Percentiles rank a stretch among this genome's conserved stretches.
Conservation (phyloP, 2,113 vertebrate genomes). For the Macquaria australasica region DNA sequence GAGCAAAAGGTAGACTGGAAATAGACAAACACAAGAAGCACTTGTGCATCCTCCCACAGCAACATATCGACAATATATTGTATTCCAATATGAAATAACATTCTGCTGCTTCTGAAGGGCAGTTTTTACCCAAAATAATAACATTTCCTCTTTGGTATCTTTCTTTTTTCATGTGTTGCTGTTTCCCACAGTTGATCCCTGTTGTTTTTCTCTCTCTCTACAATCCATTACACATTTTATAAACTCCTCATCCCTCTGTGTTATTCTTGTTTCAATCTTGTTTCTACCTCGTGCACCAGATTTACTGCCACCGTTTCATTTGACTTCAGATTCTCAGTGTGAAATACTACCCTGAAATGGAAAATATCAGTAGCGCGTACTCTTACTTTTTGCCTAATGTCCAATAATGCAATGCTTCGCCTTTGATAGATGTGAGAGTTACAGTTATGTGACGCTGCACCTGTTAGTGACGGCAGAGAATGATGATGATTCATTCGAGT, state of each 20-base stretch:
- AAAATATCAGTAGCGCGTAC: not conserved
- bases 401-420: not conserved
- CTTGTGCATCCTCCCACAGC: conserved; percentile 6
- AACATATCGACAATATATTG: conserved; percentile 24
- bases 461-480: not conserved
- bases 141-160: not conserved
- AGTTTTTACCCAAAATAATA: conserved; percentile 25
- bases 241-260: not conserved
- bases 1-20: conserved; percentile 17
- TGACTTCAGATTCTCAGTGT: not conserved
- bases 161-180: not conserved
- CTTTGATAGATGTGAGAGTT: not conserved
- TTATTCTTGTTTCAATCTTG: not conserved
- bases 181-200: not conserved
- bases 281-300: not conserved
- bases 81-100: conserved; percentile 11
- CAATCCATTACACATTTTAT: not conserved
- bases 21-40: conserved; percentile 19
- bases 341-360: not conserved
- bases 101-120: not conserved
- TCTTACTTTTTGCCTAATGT: not conserved
- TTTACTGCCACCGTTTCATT: not conserved
- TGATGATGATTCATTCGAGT: not conserved
- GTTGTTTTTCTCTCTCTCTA: not conserved
- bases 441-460: not conserved